Conservation (phyloP, 2,888 invertebrate species). For the Oegoconia quadripuncta region DNA sequence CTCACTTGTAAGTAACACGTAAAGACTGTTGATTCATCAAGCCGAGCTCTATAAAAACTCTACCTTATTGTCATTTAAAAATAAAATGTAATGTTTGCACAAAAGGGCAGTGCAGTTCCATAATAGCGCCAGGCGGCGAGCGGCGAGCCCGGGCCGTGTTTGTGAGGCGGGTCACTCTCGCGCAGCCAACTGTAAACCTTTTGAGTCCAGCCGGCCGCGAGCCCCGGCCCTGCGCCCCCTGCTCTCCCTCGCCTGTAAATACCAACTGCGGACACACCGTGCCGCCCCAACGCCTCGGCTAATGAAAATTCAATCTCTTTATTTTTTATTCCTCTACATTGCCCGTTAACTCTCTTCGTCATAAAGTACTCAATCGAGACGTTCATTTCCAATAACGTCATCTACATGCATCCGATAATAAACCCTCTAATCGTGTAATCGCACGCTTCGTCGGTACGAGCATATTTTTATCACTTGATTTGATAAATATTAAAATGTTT, state of each 20-base stretch:
- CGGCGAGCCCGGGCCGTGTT: conserved; percentile 57
- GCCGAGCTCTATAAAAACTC: conserved; percentile 6
- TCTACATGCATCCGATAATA: background rate
- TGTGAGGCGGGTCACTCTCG: conserved; percentile 77
- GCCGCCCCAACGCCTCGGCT: conserved; percentile 74
- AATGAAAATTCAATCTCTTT: conserved; percentile 74
- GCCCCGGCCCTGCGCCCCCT: conserved; percentile 30
- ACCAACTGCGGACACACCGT: conserved; percentile 59
- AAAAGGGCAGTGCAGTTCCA: conserved; percentile 54
- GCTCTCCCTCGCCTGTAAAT: conserved; percentile 45
- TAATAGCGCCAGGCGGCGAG: conserved; percentile 51
- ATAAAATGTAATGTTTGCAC: conserved; percentile 21
- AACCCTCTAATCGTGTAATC: background rate
- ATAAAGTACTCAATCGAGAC: conserved; percentile 44
- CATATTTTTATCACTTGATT: conserved; percentile 1
- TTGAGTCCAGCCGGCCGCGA: conserved; percentile 69
- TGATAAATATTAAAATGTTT: conserved; percentile 4
- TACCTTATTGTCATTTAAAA: conserved; percentile 9
- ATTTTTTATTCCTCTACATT: conserved; percentile 51
- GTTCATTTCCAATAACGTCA: conserved; percentile 23
- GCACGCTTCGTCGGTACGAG: too few species aligned
- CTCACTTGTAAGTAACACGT: too few species aligned
- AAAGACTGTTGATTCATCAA: background rate
- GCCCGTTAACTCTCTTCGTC: conserved; percentile 38
- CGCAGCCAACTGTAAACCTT: conserved; percentile 77